phyloP scores from a whole-genome alignment of 2,797 vertebrate genomes.

The Vespertilio murinus region DNA sequence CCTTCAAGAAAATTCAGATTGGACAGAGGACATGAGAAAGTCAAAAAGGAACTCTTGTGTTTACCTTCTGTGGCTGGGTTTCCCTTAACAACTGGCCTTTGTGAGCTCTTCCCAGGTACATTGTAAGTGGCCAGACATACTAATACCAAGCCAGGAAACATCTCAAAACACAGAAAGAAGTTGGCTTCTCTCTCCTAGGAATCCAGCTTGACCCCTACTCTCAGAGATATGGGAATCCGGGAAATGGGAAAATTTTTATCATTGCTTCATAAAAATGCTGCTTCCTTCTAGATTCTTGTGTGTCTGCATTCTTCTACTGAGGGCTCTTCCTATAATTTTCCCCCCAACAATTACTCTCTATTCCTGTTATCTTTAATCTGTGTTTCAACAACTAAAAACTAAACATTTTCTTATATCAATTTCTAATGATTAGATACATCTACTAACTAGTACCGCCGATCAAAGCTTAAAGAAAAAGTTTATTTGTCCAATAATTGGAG shows the following conservation, averaged over 20 bases:
- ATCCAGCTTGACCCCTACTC: neutral
- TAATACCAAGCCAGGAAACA: neutral
- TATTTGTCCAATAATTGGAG: neutral
- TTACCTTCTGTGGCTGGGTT: no score
- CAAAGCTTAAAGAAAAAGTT: neutral
- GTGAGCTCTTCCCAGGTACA: accelerated
- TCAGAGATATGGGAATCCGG: neutral
- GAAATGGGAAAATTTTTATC: neutral
- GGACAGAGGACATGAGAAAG: neutral
- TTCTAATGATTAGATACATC: neutral
- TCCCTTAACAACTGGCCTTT: accelerated
- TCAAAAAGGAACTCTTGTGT: accelerated
- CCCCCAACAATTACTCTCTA: neutral
- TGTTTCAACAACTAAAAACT: neutral
- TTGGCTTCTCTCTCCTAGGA: accelerated
- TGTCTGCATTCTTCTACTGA: accelerated
- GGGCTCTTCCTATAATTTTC: neutral
- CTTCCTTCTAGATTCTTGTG: neutral
- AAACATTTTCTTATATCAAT: neutral
- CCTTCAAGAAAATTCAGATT: neutral
- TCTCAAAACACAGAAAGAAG: accelerated
- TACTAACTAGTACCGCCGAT: neutral
- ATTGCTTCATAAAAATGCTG: neutral
- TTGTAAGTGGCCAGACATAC: accelerated
- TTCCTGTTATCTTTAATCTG: neutral